Percentiles rank a stretch among this genome's conserved stretches.
phyloP scores from a whole-genome alignment of 2,113 vertebrate genomes.

The Saguinus imperator region DNA sequence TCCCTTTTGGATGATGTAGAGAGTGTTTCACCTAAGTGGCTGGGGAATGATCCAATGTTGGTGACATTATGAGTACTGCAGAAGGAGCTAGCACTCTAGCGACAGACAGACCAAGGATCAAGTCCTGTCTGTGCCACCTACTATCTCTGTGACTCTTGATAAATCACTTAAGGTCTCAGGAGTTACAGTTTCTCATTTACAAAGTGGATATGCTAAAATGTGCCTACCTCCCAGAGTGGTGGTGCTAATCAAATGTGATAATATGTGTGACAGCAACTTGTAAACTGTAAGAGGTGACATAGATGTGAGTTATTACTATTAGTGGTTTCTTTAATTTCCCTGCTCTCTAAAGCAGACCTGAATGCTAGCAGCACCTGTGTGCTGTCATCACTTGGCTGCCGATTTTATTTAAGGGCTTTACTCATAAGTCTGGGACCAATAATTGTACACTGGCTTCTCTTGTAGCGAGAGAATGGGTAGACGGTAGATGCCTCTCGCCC shows the following conservation, averaged over 20 bases:
- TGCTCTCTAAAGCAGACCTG: slow-evolving; percentile 40
- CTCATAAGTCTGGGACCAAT: background rate
- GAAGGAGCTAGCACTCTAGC: background rate
- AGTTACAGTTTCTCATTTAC: background rate
- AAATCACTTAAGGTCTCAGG: background rate
- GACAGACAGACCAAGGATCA: background rate
- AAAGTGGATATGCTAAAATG: background rate
- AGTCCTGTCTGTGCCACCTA: background rate
- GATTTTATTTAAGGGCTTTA: background rate
- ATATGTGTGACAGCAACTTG: background rate
- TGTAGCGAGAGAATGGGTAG: background rate
- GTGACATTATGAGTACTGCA: background rate
- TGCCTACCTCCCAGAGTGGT: background rate
- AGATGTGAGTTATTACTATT: background rate
- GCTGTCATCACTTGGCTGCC: background rate
- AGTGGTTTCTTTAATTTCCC: background rate
- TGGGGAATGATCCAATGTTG: background rate
- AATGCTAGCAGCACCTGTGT: slow-evolving; percentile 1
- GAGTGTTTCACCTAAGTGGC: background rate
- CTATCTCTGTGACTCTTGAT: background rate
- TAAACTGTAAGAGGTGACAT: background rate
- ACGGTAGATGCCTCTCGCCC: accelerated
- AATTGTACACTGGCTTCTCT: background rate
- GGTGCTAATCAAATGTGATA: slow-evolving; percentile 10
- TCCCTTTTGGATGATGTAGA: background rate